Base-by-base conservation (phyloP, 1,140 invertebrate species). In the Solen grandis region DNA sequence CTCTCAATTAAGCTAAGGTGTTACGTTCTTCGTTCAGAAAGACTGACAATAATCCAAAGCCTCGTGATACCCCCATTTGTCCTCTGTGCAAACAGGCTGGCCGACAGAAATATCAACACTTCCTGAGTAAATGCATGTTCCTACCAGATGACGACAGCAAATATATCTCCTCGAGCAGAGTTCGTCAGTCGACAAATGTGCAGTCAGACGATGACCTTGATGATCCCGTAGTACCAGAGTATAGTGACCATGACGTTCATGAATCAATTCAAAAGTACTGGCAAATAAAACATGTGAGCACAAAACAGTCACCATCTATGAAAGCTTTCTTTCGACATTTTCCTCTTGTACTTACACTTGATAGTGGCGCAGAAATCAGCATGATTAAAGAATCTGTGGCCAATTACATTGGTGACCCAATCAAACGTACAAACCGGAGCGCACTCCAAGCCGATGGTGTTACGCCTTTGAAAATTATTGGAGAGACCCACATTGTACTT, bases 371-470 rank as follows among this genome's bases (percentile, higher is more conserved):
- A 22, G 76, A 68, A 33, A 38, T 75, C 0, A 85, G 46, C 22
- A 81, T 81, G 77, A 79, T 85, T 25, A 78, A 66, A 19, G 27
- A n/a, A 10, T 68, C 81, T 8, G 33, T 54, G 35, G 76, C 69
- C 4, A 41, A 72, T 22, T 46, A 50, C 10, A 57, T 81, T 27
- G 81, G 65, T 4, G 63, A 52, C 0, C 14, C 16, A 29, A 74
- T 83, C 27, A 36, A 57, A 50, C 57, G 57, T 5, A 85, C 19
- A 4, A 60, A 55, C 31, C 83, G 81, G 29, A 38, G 35, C 27
- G 81, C 81, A 5, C 36, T 81, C 14, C 81, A 85, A 33, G 85
- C 83, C 2, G 83, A 85, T 52, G 81, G 76, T 5, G 59, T 50
- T 33, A 78, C 76, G 1, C 59, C 83, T 29, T 38, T 85, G 22